Evolutionary conservation across 1,140 invertebrate genomes (phyloP), one percentile per base, ranked within the genome.

Genomic region (Ceratina australensis): DNA sequence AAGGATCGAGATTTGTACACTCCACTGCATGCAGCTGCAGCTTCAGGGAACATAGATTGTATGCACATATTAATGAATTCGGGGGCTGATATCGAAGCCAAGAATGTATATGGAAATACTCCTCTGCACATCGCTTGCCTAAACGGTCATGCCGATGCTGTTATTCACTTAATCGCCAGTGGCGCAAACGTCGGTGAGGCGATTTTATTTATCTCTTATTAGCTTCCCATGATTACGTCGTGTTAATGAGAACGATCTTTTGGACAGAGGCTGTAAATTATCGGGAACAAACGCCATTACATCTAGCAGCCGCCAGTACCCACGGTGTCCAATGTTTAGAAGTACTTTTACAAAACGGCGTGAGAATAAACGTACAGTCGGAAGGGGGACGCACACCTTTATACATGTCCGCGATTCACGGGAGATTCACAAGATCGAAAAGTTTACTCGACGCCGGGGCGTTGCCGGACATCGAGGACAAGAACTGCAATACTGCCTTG

Each of bases 331-430:
- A 93, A 20, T 95, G 95, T 89, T 85, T 95, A 26, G 93, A 94
- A 80, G 91, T 93, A 61, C 87, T 95, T 26, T 89, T 95, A 26
- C 89, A 88, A 16, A 90, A 93, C 72, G 92, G 93, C 8, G 93
- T 93, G 10, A 92, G 93, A 79, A 92, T 94, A 26, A 94, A 95
- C 85, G 90, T 91, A 56, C 93, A 94, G 84, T 94, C 93, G 79
- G 87, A 92, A 59, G 94, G 95, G 88, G 94, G 94, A 2, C 90
- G 94, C 65, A 95, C 94, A n/a, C 93, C 95, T 10, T 90, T 95
- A 24, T 95, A 95, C 82, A 94, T 95, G 94, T 94, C 94, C 16
- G 94, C 95, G 15, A 93, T 95, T 78, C 94, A 95, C 88, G 95
- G 95, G 47, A 91, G 94, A 86, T 95, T 95, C 87, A 94, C 94